These are phyloP conservation scores for Euclidia mi DNA, from an alignment of 2,888 invertebrate species.

Conservation along the genomic window DNA sequence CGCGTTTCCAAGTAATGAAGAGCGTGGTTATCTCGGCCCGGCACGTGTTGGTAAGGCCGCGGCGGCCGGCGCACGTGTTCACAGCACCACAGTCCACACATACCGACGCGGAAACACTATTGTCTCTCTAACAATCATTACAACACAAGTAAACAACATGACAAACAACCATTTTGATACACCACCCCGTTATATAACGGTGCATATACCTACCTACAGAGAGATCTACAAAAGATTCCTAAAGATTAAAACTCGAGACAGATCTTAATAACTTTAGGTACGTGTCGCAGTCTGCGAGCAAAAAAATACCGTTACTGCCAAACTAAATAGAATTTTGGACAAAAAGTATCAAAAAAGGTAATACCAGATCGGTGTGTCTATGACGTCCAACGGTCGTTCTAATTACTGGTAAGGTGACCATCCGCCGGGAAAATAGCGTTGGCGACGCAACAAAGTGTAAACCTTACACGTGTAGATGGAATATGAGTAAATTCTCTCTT, in stretches of 20 bases:
- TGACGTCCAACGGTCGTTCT: constrained; percentile 85
- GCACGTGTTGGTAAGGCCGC: constrained; percentile 62
- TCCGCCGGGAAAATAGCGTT: constrained; percentile 52
- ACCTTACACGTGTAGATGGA: constrained; percentile 28
- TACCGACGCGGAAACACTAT: constrained; percentile 57
- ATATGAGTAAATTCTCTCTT: constrained; percentile 22
- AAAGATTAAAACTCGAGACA: constrained; percentile 71
- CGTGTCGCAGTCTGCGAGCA: constrained; percentile 71
- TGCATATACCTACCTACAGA: constrained; percentile 48
- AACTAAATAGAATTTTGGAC: constrained; percentile 85
- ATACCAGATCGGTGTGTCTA: constrained; percentile 77
- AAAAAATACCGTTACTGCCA: constrained; percentile 82
- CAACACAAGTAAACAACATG: constrained; percentile 25
- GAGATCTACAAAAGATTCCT: constrained; percentile 54
- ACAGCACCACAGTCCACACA: constrained; percentile 52
- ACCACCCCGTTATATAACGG: constrained; percentile 71
- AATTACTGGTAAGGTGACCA: constrained; percentile 71
- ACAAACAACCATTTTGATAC: constrained; percentile 32
- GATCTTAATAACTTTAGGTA: constrained; percentile 78
- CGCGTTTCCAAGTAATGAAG: constrained; percentile 66
- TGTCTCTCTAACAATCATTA: constrained; percentile 38
- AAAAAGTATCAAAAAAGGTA: constrained; percentile 86
- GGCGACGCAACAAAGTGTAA: constrained; percentile 33
- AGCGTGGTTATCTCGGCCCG: constrained; percentile 63
- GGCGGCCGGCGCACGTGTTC: constrained; percentile 61